These are phyloP conservation scores for Pipistrellus kuhlii DNA, from an alignment of 2,797 vertebrate species.

Conservation along the genomic window DNA sequence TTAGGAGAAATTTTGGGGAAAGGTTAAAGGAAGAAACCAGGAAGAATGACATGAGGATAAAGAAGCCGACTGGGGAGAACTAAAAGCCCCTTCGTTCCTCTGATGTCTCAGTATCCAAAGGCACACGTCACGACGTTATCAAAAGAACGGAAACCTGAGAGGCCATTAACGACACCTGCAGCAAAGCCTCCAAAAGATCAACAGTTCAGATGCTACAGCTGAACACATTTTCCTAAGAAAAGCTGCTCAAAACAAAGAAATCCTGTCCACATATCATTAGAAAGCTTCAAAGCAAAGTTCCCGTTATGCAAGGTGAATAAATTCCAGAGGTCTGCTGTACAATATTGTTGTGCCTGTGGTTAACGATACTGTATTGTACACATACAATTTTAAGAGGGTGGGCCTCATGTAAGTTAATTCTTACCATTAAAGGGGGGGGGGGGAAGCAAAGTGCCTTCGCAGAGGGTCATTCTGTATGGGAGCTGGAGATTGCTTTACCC, in stretches of 20 bases:
- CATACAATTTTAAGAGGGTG: neutral
- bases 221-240: neutral
- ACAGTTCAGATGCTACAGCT: neutral
- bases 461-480: neutral
- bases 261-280: neutral
- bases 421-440: neutral
- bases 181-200: neutral
- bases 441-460: neutral
- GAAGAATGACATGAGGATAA: neutral
- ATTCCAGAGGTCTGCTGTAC: neutral
- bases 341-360: fast-evolving
- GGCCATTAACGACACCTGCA: too few relatives aligned
- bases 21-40: neutral
- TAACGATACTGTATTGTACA: neutral
- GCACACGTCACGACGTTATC: neutral
- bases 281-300: neutral
- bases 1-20: neutral
- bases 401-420: neutral
- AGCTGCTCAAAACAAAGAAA: conserved; percentile 31
- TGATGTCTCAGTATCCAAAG: neutral
- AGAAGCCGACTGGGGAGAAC: neutral
- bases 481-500: neutral
- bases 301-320: neutral
- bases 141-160: neutral
- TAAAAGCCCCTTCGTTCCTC: neutral